Base-by-base conservation (phyloP, 2,797 vertebrate genomes). In the Dendrocincla tyrannina region DNA sequence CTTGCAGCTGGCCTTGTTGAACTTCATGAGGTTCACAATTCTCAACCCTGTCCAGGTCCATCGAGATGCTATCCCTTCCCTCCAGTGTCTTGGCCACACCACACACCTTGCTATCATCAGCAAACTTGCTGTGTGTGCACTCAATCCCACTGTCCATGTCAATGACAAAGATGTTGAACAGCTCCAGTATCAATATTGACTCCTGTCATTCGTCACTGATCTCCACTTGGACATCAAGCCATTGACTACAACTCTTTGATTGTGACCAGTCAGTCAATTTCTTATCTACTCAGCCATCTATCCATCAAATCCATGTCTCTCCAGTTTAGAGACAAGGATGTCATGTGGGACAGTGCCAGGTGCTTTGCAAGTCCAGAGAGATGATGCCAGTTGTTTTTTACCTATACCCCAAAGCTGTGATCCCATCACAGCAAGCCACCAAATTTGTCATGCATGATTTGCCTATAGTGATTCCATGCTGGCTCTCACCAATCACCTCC, bases 131-230 rank as follows among this genome's bases (percentile, higher is more conserved):
- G 53, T 42, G 32, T 13, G 16, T 35, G 13, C 3, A 16, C 15
- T 69, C 1, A 1, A 42, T 69, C 20, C 13, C 46, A 30, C 32
- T 25, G 47, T 42, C 32, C 33, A 3, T 32, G 55, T 25, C 66
- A 42, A 4, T 13, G 46, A 42, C 32, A 52, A 49, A 42, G 8
- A 10, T 30, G 19, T 17, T 28, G 18, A 47, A 24, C 35, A 33
- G 44, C 33, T 11, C 25, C 1, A 0, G 5, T 44, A 37, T 16
- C 46, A 35, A 0, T 33, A 42, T 20, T 0, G 1, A 6, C 17
- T 32, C 37, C 37, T 44, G 30, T 22, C 6, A 17, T 46, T 42
- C 3, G 8, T 35, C 46, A 25, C 46, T 52, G 37, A 10, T 52
- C 27, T 62, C n/a, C n/a, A 25, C n/a, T 32, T 35, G 22, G 37